These are phyloP conservation scores for Anodontia alba DNA, from an alignment of 2,888 invertebrate species.

Conservation along the genomic window DNA sequence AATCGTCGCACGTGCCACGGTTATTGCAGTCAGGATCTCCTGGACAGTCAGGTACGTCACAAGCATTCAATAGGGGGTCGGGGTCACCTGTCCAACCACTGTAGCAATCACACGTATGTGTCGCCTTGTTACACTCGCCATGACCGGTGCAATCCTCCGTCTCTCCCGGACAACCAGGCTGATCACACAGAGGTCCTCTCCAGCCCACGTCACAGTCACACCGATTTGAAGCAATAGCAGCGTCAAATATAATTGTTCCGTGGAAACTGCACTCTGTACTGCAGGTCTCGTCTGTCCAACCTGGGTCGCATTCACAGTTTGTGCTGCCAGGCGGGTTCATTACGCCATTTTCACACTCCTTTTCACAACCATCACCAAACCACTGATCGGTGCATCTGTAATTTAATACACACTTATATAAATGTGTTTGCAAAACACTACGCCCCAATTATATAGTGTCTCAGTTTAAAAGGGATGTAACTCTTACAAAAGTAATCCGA, in stretches of 20 bases:
- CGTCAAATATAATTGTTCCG: constrained; percentile 59
- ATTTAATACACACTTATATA: not conserved
- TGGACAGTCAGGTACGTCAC: constrained; percentile 74
- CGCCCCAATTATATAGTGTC: too few species aligned
- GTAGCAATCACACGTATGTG: constrained; percentile 69
- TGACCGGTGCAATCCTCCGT: constrained; percentile 70
- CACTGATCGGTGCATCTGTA: not conserved
- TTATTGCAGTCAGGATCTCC: constrained; percentile 73
- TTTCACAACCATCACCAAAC: constrained; percentile 7
- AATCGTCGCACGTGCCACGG: constrained; percentile 65
- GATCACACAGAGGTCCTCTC: constrained; percentile 71
- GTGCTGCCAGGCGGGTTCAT: not conserved
- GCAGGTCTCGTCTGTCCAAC: constrained; percentile 73
- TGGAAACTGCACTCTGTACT: constrained; percentile 71
- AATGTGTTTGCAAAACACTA: too few species aligned
- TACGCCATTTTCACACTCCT: not conserved
- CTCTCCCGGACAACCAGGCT: constrained; percentile 74
- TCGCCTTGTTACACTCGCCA: constrained; percentile 71
- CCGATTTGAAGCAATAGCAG: not conserved
- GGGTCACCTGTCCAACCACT: constrained; percentile 73
- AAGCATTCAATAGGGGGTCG: constrained; percentile 55
- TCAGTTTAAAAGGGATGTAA: too few species aligned
- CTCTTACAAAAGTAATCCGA: too few species aligned
- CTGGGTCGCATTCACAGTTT: constrained; percentile 70
- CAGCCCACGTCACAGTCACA: constrained; percentile 74